Percentiles rank a stretch among this genome's conserved stretches.
These are phyloP conservation scores for Aphidius colemani DNA, from an alignment of 2,888 invertebrate genomes.

Conservation along the genomic window DNA sequence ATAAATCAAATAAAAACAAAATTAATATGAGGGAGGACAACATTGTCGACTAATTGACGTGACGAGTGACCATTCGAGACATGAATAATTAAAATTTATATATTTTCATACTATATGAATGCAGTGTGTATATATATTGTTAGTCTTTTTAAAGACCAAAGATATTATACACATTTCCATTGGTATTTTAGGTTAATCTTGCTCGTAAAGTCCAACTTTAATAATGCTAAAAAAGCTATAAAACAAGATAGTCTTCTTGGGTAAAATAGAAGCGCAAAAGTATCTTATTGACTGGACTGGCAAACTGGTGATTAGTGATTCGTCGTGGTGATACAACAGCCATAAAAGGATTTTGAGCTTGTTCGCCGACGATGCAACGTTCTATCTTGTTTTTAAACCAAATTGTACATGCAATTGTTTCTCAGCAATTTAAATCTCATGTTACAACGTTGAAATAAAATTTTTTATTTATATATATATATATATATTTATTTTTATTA, in stretches of 20 bases:
- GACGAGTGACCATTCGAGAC: slow-evolving; percentile 23
- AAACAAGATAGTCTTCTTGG: slow-evolving; percentile 30
- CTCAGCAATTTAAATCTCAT: slow-evolving; percentile 15
- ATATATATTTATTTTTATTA: not conserved
- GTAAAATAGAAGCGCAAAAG: slow-evolving; percentile 33
- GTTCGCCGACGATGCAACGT: slow-evolving; percentile 19
- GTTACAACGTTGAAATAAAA: not conserved
- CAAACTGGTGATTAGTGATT: slow-evolving; percentile 38
- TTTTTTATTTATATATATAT: not conserved
- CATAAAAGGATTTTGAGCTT: slow-evolving; percentile 33
- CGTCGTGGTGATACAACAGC: slow-evolving; percentile 33
- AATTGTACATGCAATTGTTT: not conserved
- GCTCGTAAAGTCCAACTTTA: slow-evolving; percentile 35
- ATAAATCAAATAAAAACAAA: too few relatives aligned
- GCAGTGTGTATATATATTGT: not conserved
- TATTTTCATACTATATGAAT: not conserved
- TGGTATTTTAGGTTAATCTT: slow-evolving; percentile 36
- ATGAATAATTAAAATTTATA: too few relatives aligned
- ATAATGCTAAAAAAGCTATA: slow-evolving; percentile 25
- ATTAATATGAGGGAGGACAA: not conserved
- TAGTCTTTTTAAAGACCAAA: not conserved
- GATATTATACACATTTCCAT: slow-evolving; percentile 7
- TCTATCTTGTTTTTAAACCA: too few relatives aligned
- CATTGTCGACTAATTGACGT: slow-evolving; percentile 33
- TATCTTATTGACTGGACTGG: slow-evolving; percentile 34